Evolutionary conservation across 2,113 vertebrate species (phyloP).

Genomic region (Podarcis raffonei): DNA sequence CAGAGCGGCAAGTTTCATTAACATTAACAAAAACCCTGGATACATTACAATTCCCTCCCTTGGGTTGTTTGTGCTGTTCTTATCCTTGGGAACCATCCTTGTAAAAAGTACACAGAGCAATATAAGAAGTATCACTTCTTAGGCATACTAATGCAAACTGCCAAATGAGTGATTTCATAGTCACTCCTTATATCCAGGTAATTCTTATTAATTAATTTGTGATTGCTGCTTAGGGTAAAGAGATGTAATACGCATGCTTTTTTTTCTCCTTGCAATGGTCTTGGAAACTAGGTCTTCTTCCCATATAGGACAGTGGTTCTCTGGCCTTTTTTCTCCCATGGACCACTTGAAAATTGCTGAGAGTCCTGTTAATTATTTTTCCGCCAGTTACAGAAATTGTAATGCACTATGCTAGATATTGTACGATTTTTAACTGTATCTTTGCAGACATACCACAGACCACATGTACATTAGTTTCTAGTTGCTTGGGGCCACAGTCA

Average conservation of each 20-base stretch:
- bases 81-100: conserved; percentile 67
- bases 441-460: no score
- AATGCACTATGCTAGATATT: no score
- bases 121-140: conserved; percentile 20
- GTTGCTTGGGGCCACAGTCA: not conserved
- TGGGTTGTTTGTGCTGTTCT: conserved; percentile 63
- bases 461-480: not conserved
- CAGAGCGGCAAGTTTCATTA: conserved; percentile 55
- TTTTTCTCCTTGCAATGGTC: not conserved
- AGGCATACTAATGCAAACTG: not conserved
- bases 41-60: conserved; percentile 64
- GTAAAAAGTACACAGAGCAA: conserved; percentile 58
- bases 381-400: no score
- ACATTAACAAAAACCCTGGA: conserved; percentile 64
- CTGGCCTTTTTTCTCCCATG: no score
- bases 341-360: no score
- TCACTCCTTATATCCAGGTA: conserved; percentile 10
- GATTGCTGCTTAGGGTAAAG: conserved; percentile 32
- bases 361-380: no score
- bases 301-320: no score
- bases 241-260: not conserved
- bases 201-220: not conserved
- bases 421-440: no score
- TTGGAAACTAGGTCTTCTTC: not conserved
- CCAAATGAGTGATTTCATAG: not conserved